phyloP scores from a whole-genome alignment of 2,113 vertebrate species.

The Amphiprion percula region DNA sequence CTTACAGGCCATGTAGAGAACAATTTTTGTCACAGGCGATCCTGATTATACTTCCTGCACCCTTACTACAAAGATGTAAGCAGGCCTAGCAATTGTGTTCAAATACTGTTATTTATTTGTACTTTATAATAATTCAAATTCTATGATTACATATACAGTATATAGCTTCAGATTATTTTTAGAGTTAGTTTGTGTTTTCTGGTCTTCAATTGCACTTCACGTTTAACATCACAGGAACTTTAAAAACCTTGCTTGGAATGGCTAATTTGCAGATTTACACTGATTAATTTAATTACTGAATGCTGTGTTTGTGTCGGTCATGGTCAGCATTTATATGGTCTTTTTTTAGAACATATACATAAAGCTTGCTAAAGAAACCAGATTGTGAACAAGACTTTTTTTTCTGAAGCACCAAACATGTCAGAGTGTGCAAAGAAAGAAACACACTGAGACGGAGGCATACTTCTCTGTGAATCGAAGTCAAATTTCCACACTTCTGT shows the following conservation, averaged over 20 bases:
- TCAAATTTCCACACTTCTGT: conserved; percentile 4
- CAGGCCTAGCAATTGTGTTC: background rate
- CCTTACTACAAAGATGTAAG: background rate
- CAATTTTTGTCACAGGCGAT: conserved; percentile 8
- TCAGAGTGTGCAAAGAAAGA: conserved; percentile 19
- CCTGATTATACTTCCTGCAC: background rate
- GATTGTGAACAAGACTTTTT: background rate
- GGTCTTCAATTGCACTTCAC: too few relatives aligned
- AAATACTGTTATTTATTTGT: background rate
- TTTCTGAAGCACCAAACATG: background rate
- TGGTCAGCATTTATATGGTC: background rate
- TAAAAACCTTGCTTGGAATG: background rate
- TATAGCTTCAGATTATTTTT: background rate
- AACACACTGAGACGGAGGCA: background rate
- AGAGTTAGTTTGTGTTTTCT: background rate
- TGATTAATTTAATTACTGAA: background rate
- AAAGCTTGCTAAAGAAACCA: conserved; percentile 14
- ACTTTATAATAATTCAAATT: background rate
- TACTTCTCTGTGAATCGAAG: conserved; percentile 12
- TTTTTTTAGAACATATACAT: background rate
- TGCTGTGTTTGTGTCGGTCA: background rate
- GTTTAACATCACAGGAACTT: background rate
- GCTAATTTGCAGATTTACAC: background rate
- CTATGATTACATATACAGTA: background rate
- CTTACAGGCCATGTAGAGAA: conserved; percentile 5